A percentile compares a stretch with the other conserved stretches of the same genome.
Evolutionary conservation across 2,113 vertebrate genomes (phyloP).

Genomic region (Carassius gibelio): DNA sequence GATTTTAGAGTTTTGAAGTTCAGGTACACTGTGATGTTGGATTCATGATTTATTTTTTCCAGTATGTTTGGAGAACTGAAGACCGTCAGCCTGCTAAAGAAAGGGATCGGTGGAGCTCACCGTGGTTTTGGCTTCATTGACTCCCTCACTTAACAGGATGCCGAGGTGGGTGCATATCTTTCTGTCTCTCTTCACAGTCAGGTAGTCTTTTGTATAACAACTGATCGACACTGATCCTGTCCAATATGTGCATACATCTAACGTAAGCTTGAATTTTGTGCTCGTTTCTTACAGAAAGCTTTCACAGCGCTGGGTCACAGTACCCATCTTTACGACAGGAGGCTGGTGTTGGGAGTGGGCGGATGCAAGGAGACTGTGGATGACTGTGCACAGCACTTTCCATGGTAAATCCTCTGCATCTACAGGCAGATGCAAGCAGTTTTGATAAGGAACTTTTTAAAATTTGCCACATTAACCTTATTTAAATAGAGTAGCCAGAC

Average conservation of each 20-base stretch:
- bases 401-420: constrained; percentile 79
- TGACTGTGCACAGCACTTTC: constrained; percentile 80
- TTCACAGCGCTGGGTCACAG: constrained; percentile 94
- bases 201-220: constrained; percentile 22
- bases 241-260: background rate
- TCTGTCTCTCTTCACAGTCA: constrained; percentile 2
- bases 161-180: constrained; percentile 82
- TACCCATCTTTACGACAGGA: constrained; percentile 93
- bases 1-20: background rate
- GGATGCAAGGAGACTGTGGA: constrained; percentile 86
- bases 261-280: background rate
- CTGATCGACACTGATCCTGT: background rate
- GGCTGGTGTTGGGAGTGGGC: constrained; percentile 97
- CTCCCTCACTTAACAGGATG: constrained; percentile 95
- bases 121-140: constrained; percentile 95
- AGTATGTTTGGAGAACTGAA: constrained; percentile 98
- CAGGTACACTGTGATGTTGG: background rate
- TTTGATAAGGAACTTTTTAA: background rate
- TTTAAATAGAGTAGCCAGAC: background rate
- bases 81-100: constrained; percentile 91
- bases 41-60: background rate
- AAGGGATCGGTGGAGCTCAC: constrained; percentile 85
- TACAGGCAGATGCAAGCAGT: background rate
- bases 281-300: constrained; percentile 79
- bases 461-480: background rate